Evolutionary conservation across 2,888 invertebrate species (phyloP), one percentile per base, ranked within the genome.

Genomic region (Tiphia femorata): DNA sequence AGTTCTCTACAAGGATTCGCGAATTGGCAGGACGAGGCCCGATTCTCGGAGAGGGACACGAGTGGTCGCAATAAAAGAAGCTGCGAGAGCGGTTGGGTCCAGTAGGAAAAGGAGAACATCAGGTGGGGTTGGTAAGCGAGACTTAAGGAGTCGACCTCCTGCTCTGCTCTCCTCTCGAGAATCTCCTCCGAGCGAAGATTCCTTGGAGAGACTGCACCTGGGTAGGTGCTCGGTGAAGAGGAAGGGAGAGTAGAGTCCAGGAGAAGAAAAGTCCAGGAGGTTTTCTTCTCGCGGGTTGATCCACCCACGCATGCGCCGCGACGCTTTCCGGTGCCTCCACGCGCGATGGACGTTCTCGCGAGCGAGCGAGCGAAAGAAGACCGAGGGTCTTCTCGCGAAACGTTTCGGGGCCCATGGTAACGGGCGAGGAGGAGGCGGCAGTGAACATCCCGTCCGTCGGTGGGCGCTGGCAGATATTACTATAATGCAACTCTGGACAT

Each of bases 401-500:
- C 58, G 49, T 48, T 51, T 30, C 43, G 49, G 56, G 42, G 42
- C 27, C 30, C 49, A 52, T 53, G 58, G 64, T 55, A 60, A 66
- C 57, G 41, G n/a, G 51, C 58, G 64, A 70, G 72, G 70, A 75
- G 73, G 64, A 70, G 72, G 70, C 74, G 73, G 75, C 64, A 72
- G 68, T 61, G 73, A 75, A 73, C 72, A 74, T 74, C 70, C 72
- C n/a, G n/a, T n/a, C 68, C 60, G 12, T 14, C 14, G 33, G 33
- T 72, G 72, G 74, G 69, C 72, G 71, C 77, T 77, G 73, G 72
- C 75, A 75, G 81, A 76, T 81, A 81, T 80, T 80, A 80, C 80
- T 79, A 78, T 82, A 81, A 82, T 81, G 81, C 80, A 80, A 80
- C 81, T 79, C 76, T 73, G 82, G 72, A 80, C 82, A 81, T 83